Base-by-base conservation (phyloP, 2,113 vertebrate species). In the Sebastes fasciatus region DNA sequence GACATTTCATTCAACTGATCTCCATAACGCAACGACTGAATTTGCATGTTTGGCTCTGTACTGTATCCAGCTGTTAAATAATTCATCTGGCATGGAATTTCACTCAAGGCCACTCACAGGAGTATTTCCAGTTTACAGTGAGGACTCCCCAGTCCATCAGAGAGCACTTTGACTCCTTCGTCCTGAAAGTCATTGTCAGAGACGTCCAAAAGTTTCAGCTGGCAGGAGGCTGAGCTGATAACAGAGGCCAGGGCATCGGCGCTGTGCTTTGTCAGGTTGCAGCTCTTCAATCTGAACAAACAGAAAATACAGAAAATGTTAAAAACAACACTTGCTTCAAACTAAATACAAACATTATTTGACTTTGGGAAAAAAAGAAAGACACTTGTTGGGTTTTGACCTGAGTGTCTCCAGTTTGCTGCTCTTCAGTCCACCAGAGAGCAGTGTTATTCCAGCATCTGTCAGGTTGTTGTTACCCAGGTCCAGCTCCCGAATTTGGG, bases 401-500 rank as follows among this genome's bases (percentile, higher is more conserved):
- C 86, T 90, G 9, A 92, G 86, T 6, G n/a, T 84, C 66, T 89
- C 73, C 68, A 92, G 46, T 68, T 46, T 86, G 85, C 82, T 82
- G 58, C 57, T 58, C 74, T 58, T 76, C 55, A 93, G 76, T 49
- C 75, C 87, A 16, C 0, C 26, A 67, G 74, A 86, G 69, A 93
- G 91, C 11, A 42, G 23, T 11, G 0, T 46, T 13, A 92, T 7
- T 48, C 91, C 91, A 9, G 6, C 26, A 65, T 94, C 93, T 13
- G 85, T 89, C 74, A 94, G 85, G 54, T 84, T 89, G 79, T 94
- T 93, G 82, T 90, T 62, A 19, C 89, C 79, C 65, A 94, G 67
- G 79, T 94, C 73, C 78, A 93, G 68, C 72, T 89, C 86, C 77
- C 58, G 67, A 2, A 93, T 14, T 16, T 76, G 65, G 9, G 88